These are phyloP conservation scores for Magallana angulata DNA, from an alignment of 1,140 invertebrate species.

Conservation along the genomic window DNA sequence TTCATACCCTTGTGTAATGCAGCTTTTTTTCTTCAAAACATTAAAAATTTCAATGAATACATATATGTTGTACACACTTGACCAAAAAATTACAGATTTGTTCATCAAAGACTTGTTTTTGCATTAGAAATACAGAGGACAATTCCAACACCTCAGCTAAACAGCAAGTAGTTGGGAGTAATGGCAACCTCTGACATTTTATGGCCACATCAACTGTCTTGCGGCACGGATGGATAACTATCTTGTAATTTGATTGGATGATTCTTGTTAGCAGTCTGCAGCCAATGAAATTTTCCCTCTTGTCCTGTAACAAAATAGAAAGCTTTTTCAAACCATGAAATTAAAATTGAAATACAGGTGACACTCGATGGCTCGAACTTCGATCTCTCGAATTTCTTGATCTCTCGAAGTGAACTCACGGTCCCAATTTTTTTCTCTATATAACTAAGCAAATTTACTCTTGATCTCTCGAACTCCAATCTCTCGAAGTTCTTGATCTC, in stretches of 20 bases:
- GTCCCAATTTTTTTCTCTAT: no score
- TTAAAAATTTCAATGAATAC: background rate
- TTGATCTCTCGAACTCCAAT: no score
- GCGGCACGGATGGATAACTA: background rate
- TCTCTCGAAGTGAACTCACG: no score
- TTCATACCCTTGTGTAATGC: background rate
- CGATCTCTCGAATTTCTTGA: no score
- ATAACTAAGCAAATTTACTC: no score
- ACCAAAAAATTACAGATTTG: conserved; percentile 8
- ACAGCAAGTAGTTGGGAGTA: background rate
- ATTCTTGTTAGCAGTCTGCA: background rate
- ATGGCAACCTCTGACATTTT: conserved; percentile 7
- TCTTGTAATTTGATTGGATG: conserved; percentile 12
- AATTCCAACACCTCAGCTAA: background rate
- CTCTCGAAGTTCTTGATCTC: no score
- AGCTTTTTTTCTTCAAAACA: background rate
- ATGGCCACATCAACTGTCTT: background rate
- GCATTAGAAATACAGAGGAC: background rate
- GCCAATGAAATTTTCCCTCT: background rate
- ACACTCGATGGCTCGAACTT: no score
- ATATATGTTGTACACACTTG: conserved; percentile 4
- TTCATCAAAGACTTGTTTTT: background rate
- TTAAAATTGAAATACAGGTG: no score
- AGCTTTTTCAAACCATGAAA: no score
- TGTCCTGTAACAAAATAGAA: background rate